Conservation (phyloP, 2,113 vertebrate genomes). For the Lagopus leucura region DNA sequence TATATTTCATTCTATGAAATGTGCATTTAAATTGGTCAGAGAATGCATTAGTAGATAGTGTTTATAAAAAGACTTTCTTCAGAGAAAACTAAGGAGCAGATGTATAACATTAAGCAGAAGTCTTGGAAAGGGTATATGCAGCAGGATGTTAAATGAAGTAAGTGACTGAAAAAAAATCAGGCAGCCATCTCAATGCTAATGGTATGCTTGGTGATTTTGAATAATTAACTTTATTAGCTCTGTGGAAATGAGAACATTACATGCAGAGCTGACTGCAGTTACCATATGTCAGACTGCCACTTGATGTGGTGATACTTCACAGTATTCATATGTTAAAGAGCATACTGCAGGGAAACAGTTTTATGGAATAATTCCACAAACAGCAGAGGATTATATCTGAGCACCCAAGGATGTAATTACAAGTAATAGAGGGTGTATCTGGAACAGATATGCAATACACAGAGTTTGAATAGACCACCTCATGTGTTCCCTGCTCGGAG, state of each 20-base stretch:
- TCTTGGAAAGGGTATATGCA: neutral
- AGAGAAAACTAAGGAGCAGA: neutral
- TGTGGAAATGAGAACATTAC: neutral
- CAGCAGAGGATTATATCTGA: neutral
- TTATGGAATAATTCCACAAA: neutral
- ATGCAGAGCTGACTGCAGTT: slow-evolving; percentile 4
- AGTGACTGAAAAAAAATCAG: neutral
- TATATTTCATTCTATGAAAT: neutral
- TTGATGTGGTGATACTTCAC: neutral
- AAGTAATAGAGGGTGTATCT: neutral
- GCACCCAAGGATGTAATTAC: neutral
- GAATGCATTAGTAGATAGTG: neutral
- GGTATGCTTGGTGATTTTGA: slow-evolving; percentile 5
- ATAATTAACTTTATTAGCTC: slow-evolving; percentile 42
- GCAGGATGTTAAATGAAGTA: neutral
- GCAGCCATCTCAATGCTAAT: neutral
- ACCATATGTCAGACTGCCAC: neutral
- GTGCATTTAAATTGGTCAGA: neutral
- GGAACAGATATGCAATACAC: neutral
- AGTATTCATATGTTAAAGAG: neutral
- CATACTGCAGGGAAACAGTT: neutral
- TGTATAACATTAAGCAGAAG: neutral
- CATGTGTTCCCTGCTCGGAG: neutral
- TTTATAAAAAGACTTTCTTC: neutral
- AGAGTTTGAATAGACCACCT: neutral